Evolutionary conservation across 2,113 vertebrate genomes (phyloP).

Genomic region (rabbit (Oryctolagus cuniculus)): mOryCun1.1 NC_091453.1:75648001-75648500

Average conservation of each 20-base stretch:
- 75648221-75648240: neutral
- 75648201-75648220: constrained; percentile 18
- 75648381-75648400: constrained; percentile 43
- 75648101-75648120: constrained; percentile 70
- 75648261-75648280: constrained; percentile 50
- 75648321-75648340: constrained; percentile 35
- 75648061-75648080: constrained; percentile 51
- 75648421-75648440: constrained; percentile 23
- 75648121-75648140: neutral
- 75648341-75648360: neutral
- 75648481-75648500: constrained; percentile 55
- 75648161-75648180: neutral
- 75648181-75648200: constrained; percentile 8
- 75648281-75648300: constrained; percentile 41
- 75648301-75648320: constrained; percentile 10
- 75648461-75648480: constrained; percentile 28
- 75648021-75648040: constrained; percentile 60
- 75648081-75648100: constrained; percentile 74
- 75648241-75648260: neutral
- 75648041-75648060: constrained; percentile 61
- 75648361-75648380: constrained; percentile 1
- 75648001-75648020: constrained; percentile 60
- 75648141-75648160: constrained; percentile 37
- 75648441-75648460: constrained; percentile 31
- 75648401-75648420: neutral